Percentiles rank a stretch among this genome's conserved stretches.
Conservation (phyloP, 2,113 vertebrate genomes). For the Carlito syrichta region DNA sequence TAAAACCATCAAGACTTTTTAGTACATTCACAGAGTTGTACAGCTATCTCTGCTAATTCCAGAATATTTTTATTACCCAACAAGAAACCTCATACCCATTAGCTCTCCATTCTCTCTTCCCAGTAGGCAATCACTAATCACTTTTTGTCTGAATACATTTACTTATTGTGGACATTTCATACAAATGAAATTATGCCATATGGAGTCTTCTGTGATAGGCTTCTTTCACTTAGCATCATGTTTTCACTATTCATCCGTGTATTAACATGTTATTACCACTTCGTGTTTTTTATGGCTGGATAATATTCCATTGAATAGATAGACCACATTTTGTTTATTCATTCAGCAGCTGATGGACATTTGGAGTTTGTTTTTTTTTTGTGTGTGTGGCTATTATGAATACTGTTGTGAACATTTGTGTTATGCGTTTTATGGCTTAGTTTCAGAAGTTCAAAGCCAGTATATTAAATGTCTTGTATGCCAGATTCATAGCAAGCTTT, state of each 20-base stretch:
- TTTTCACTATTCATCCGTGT: not conserved
- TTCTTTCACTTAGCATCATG: not conserved
- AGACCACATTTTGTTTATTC: not conserved
- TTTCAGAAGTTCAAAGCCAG: too few relatives aligned
- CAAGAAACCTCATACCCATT: not conserved
- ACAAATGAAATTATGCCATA: not conserved
- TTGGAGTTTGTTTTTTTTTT: not conserved
- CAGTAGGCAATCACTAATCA: not conserved
- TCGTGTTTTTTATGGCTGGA: not conserved
- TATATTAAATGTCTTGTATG: too few relatives aligned
- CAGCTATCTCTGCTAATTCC: not conserved
- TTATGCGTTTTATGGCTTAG: not conserved
- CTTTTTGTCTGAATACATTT: not conserved
- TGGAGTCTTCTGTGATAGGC: not conserved
- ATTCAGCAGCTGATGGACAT: not conserved
- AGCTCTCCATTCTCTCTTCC: not conserved
- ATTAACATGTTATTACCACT: not conserved
- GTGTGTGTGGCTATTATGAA: not conserved
- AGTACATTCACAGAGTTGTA: not conserved
- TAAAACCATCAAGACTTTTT: not conserved
- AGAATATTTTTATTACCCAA: not conserved
- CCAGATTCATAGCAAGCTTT: too few relatives aligned
- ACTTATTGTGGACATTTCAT: not conserved
- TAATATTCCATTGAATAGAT: not conserved
- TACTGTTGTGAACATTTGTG: not conserved